phyloP scores from a whole-genome alignment of 2,888 invertebrate species.

The Acanthosepion esculentum region DNA sequence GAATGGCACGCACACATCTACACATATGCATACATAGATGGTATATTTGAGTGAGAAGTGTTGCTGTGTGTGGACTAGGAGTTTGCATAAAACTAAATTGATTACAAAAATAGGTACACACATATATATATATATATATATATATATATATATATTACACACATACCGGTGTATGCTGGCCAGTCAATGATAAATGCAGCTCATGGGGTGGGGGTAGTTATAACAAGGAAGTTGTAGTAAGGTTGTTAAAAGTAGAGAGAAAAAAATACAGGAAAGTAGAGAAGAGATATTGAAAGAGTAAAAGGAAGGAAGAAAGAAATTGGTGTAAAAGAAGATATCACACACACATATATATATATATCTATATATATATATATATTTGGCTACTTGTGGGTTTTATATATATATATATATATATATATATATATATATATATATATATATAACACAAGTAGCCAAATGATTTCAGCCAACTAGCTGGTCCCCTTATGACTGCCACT shows the following conservation, averaged over 20 bases:
- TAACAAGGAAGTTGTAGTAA: background rate
- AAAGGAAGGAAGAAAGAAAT: no score
- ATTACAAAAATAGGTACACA: background rate
- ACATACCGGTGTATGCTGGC: background rate
- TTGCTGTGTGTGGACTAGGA: background rate
- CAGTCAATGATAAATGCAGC: background rate
- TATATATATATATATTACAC: background rate
- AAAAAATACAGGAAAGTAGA: background rate
- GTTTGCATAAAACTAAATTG: background rate
- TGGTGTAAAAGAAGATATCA: background rate
- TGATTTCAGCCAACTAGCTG: background rate
- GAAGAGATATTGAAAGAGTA: background rate
- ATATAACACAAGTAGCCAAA: background rate
- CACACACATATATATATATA: background rate
- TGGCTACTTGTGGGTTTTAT: no score
- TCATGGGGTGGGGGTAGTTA: no score
- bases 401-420: background rate
- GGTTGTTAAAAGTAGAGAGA: background rate
- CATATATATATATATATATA: no score
- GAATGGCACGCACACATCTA: background rate
- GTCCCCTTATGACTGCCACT: conserved; percentile 2
- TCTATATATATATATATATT: background rate
- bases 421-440: no score
- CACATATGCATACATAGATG: background rate
- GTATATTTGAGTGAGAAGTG: background rate